Percentiles rank a stretch among this genome's conserved stretches.
phyloP scores from a whole-genome alignment of 2,113 vertebrate genomes.

The Pteronura brasiliensis region DNA sequence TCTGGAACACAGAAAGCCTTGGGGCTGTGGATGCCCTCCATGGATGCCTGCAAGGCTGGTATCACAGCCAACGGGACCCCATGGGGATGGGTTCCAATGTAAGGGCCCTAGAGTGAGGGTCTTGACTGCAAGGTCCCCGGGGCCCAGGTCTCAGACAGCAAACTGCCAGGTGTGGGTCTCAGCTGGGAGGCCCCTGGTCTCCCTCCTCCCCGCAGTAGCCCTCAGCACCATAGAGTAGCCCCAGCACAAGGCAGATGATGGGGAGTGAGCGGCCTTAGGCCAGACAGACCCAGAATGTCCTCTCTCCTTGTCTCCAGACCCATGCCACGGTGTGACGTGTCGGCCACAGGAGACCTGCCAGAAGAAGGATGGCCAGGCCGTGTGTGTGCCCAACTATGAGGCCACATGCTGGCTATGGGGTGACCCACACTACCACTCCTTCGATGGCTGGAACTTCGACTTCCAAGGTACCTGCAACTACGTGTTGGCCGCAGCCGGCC shows the following conservation, averaged over 20 bases:
- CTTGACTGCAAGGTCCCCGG: neutral
- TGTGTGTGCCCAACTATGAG: conserved; percentile 81
- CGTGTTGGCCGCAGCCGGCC: conserved; percentile 78
- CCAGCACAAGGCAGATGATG: neutral
- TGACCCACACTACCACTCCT: conserved; percentile 84
- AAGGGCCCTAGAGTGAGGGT: neutral
- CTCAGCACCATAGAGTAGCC: neutral
- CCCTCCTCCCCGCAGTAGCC: neutral
- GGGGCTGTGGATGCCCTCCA: neutral
- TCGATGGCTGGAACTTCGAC: conserved; percentile 78
- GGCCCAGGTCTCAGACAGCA: neutral
- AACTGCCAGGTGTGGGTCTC: neutral
- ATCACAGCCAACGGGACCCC: neutral
- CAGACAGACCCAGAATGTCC: neutral
- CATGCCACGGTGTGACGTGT: conserved; percentile 83
- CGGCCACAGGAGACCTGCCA: conserved; percentile 84
- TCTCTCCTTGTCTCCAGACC: conserved; percentile 79
- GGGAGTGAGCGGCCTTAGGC: neutral
- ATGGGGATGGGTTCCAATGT: neutral
- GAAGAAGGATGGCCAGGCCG: conserved; percentile 66
- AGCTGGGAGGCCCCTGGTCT: neutral
- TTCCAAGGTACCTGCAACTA: conserved; percentile 87
- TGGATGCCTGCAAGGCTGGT: neutral
- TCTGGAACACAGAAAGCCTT: neutral
- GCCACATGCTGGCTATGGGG: conserved; percentile 83